Percentiles rank a stretch among this genome's conserved stretches.
Conservation (phyloP, 2,797 vertebrate genomes). For the Chelidonichthys spinosus region DNA sequence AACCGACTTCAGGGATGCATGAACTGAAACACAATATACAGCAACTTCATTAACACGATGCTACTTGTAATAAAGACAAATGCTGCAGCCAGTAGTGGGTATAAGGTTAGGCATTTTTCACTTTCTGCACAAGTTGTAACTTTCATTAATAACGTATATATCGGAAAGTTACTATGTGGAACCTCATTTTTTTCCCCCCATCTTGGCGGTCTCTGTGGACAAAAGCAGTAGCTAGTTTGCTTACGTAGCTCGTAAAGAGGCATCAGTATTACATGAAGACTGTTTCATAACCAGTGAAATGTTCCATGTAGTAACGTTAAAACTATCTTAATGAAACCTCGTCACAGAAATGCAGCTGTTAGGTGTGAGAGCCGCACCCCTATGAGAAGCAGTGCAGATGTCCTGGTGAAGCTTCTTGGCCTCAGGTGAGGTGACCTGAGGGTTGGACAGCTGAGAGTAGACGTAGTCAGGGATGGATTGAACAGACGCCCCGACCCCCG, state of each 20-base stretch:
- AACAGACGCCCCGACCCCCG: slow-evolving; percentile 77
- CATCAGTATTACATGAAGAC: not conserved
- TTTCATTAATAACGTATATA: not conserved
- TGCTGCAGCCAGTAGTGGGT: not conserved
- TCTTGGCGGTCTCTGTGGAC: no score
- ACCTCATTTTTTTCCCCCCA: no score
- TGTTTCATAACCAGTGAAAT: not conserved
- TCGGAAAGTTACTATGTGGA: not conserved
- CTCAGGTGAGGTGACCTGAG: slow-evolving; percentile 85
- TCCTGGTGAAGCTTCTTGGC: slow-evolving; percentile 91
- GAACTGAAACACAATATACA: slow-evolving; percentile 68
- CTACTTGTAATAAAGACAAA: not conserved
- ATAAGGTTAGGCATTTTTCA: not conserved
- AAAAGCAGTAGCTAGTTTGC: not conserved
- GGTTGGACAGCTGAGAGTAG: slow-evolving; percentile 87
- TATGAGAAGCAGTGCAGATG: slow-evolving; percentile 88
- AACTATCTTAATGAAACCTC: not conserved
- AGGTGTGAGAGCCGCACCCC: slow-evolving; percentile 71
- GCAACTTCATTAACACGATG: not conserved
- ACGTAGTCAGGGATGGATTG: slow-evolving; percentile 91
- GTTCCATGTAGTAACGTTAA: not conserved
- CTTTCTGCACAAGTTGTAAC: no score
- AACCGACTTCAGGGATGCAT: slow-evolving; percentile 83
- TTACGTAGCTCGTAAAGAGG: not conserved
- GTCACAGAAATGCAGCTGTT: not conserved